A percentile compares a stretch with the other conserved stretches of the same genome.
Conservation (phyloP, 2,888 invertebrate genomes). For the Scaptomyza parva region DNA sequence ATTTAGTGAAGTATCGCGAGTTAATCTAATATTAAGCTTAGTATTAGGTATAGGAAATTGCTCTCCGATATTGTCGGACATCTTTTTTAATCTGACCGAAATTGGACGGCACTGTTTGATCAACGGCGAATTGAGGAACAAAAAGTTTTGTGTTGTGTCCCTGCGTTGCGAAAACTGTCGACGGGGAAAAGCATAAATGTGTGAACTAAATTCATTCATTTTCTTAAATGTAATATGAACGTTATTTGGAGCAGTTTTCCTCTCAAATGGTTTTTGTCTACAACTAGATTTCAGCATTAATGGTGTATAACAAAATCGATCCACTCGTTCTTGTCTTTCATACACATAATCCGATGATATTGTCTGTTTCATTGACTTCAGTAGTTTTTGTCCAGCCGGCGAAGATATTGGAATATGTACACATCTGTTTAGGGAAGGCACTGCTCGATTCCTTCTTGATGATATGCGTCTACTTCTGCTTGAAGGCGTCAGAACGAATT, state of each 20-base stretch:
- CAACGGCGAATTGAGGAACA: conserved; percentile 83
- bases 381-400: conserved; percentile 85
- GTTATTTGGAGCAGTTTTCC: conserved; percentile 66
- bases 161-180: conserved; percentile 82
- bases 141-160: conserved; percentile 79
- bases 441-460: conserved; percentile 85
- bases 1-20: conserved; percentile 81
- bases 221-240: conserved; percentile 83
- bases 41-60: conserved; percentile 63
- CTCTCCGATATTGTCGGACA: conserved; percentile 76
- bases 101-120: conserved; percentile 84
- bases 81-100: conserved; percentile 82
- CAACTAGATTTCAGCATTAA: conserved; percentile 75
- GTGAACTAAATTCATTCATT: conserved; percentile 78
- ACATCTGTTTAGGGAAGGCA: conserved; percentile 85
- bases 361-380: conserved; percentile 85
- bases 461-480: conserved; percentile 82
- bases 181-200: conserved; percentile 83
- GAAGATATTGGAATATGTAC: conserved; percentile 86
- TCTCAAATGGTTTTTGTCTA: conserved; percentile 82
- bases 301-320: conserved; percentile 86
- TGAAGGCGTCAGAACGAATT: conserved; percentile 51
- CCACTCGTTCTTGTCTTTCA: conserved; percentile 86
- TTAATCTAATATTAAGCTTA: conserved; percentile 83
- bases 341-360: conserved; percentile 85